Evolutionary conservation across 2,797 vertebrate genomes (phyloP).

Genomic region (Amblyraja radiata): DNA sequence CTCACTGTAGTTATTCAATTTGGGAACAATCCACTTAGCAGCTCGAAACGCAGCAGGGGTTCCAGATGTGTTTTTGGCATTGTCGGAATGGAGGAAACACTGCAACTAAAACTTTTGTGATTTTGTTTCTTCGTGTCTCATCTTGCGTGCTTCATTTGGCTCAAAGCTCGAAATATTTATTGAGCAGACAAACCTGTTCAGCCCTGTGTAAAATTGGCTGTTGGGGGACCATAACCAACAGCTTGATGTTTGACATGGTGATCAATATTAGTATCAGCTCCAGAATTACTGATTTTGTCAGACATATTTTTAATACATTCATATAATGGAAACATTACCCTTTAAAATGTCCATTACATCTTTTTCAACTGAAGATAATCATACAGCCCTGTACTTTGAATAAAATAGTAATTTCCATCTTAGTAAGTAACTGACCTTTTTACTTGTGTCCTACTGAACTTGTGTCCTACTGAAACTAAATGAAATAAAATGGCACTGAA

Average conservation of each 20-base stretch:
- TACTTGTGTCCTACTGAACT: too few species aligned
- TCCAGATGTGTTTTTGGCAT: not conserved
- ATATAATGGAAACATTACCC: not conserved
- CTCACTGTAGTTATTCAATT: constrained; percentile 39
- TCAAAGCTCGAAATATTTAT: not conserved
- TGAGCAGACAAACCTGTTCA: not conserved
- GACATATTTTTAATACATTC: not conserved
- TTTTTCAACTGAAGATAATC: not conserved
- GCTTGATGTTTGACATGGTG: not conserved
- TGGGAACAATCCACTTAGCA: constrained; percentile 41
- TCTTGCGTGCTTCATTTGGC: not conserved
- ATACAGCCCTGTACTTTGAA: not conserved
- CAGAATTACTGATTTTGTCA: not conserved
- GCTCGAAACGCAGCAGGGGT: constrained; percentile 16
- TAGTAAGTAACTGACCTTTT: too few species aligned
- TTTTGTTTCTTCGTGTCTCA: not conserved
- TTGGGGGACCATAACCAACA: not conserved
- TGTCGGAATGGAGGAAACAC: not conserved
- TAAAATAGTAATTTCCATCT: too few species aligned
- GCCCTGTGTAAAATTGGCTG: not conserved
- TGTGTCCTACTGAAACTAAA: too few species aligned
- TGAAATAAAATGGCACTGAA: too few species aligned
- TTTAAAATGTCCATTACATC: not conserved
- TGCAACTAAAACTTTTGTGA: not conserved
- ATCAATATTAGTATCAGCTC: not conserved